These are phyloP conservation scores for Rhyacophila brunnea DNA, from an alignment of 1,140 invertebrate genomes.

Conservation along the genomic window DNA sequence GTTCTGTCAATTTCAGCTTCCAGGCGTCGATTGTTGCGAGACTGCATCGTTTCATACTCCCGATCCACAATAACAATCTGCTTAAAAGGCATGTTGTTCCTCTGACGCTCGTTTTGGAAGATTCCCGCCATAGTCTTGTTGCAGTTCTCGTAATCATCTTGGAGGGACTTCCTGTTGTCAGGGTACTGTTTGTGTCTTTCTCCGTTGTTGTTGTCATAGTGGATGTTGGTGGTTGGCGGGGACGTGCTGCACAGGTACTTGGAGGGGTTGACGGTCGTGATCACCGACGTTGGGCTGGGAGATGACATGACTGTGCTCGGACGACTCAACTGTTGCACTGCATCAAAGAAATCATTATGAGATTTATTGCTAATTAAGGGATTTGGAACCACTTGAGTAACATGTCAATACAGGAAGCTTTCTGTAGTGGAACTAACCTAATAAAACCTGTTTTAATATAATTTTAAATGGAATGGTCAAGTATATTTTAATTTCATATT, in stretches of 20 bases:
- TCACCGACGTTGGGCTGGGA: conserved; percentile 50
- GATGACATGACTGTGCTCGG: conserved; percentile 44
- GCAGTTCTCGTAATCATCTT: conserved; percentile 17
- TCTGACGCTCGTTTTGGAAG: conserved; percentile 15
- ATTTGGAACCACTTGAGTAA: no score
- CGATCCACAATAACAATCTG: conserved; percentile 25
- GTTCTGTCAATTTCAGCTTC: neutral
- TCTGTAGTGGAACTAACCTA: no score
- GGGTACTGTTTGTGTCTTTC: neutral
- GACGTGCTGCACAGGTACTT: conserved; percentile 44
- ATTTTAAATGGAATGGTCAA: no score
- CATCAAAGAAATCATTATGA: no score
- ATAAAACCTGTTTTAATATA: no score
- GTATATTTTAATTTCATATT: no score
- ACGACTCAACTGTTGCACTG: conserved; percentile 3
- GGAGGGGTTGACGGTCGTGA: conserved; percentile 48
- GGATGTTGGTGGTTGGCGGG: conserved; percentile 5
- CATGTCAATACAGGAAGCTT: no score
- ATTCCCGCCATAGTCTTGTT: conserved; percentile 16
- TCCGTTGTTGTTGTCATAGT: conserved; percentile 3
- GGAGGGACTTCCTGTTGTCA: conserved; percentile 9
- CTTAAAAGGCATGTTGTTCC: conserved; percentile 24
- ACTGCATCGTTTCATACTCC: conserved; percentile 13
- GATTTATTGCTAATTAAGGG: no score
- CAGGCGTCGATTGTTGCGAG: neutral